These are phyloP conservation scores for Pseudochirops corinnae DNA, from an alignment of 2,797 vertebrate species.

Conservation along the genomic window DNA sequence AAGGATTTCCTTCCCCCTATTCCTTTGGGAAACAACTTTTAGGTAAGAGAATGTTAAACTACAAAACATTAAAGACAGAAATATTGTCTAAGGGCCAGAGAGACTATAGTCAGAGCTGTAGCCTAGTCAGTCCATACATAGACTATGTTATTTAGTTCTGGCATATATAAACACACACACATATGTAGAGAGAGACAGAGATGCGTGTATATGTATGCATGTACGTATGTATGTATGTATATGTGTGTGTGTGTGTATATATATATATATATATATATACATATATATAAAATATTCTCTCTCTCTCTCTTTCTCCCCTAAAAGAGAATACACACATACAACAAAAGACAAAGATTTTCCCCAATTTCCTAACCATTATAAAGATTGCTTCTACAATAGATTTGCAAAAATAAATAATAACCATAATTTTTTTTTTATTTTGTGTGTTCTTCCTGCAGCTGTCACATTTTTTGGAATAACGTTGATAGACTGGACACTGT, in stretches of 20 bases:
- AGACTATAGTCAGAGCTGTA: not conserved
- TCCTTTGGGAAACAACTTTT: not conserved
- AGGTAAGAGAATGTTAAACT: not conserved
- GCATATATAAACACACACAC: not conserved
- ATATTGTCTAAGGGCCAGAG: not conserved
- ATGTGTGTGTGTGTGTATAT: not conserved
- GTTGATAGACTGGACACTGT: not conserved
- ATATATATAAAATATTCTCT: not conserved
- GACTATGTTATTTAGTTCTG: not conserved
- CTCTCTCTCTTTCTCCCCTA: not conserved
- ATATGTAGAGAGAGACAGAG: too few relatives aligned
- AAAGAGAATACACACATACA: not conserved
- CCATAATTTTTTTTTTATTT: not conserved
- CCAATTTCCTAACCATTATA: not conserved
- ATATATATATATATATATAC: not conserved
- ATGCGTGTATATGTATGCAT: not conserved
- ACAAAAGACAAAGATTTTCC: not conserved
- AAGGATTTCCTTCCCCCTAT: not conserved
- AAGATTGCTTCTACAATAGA: not conserved
- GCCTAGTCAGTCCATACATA: not conserved
- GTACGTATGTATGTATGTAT: too few relatives aligned
- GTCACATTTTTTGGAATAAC: not conserved
- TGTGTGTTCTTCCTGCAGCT: not conserved
- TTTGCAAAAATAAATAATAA: not conserved
- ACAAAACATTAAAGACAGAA: not conserved